phyloP scores from a whole-genome alignment of 1,140 invertebrate genomes.

The Pinna nobilis region DNA sequence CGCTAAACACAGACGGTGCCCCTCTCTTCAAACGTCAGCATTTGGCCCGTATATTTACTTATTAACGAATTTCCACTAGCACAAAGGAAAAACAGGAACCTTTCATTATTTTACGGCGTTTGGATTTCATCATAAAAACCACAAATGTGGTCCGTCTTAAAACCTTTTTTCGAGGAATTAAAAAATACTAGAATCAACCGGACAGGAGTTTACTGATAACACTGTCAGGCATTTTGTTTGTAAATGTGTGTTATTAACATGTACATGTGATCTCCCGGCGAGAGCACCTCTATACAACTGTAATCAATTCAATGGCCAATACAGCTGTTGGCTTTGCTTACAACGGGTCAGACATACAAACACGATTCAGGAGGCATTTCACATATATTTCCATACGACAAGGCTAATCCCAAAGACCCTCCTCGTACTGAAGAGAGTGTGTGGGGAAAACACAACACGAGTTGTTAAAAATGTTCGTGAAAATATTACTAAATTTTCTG shows the following conservation, averaged over 20 bases:
- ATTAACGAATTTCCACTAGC: conserved; percentile 19
- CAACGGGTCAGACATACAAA: conserved; percentile 22
- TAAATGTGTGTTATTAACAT: neutral
- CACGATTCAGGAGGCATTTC: conserved; percentile 38
- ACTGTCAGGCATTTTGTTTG: neutral
- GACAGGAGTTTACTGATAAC: neutral
- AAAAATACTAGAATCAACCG: neutral
- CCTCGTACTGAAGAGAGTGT: neutral
- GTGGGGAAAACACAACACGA: neutral
- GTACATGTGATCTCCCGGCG: conserved; percentile 13
- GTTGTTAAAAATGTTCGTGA: too few species aligned
- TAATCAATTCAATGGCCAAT: conserved; percentile 23
- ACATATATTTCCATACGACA: conserved; percentile 33
- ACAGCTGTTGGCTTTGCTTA: conserved; percentile 1
- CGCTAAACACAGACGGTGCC: conserved; percentile 18
- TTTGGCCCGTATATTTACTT: conserved; percentile 25
- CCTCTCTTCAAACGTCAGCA: conserved; percentile 22
- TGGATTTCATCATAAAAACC: conserved; percentile 27
- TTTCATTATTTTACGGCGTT: conserved; percentile 8
- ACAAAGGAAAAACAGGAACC: neutral
- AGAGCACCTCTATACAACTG: conserved; percentile 2
- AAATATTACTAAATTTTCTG: too few species aligned
- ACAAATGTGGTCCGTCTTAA: conserved; percentile 14
- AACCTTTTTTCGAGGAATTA: conserved; percentile 2
- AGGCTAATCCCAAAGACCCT: conserved; percentile 1